Base-by-base conservation (phyloP, 2,888 invertebrate species). In the Mylabris sibirica region DNA sequence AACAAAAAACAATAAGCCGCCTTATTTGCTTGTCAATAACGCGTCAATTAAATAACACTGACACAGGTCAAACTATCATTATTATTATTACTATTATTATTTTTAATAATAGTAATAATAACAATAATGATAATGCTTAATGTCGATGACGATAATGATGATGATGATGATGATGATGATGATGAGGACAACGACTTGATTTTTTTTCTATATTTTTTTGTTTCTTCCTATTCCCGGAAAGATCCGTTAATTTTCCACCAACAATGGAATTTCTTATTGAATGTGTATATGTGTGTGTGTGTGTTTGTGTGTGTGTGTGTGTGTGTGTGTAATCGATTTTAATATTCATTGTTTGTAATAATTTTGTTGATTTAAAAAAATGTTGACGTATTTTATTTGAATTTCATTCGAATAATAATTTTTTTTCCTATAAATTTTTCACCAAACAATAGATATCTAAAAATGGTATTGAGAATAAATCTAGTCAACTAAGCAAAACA, bases 281-380 rank as follows among this genome's bases (percentile, higher is more conserved):
- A 49, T 20, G 49, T 49, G 30, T 30, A 8, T 30, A 30, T 30
- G 30, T 30, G 30, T 6, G 8, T 30, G 30, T 30, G 30, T 30
- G 4, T 30, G 8, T 30, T 4, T 30, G 8, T 30, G 30, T 30
- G 30, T n/a, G n/a, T n/a, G n/a, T 6, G 8, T 30, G 30, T 30
- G 30, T 30, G 4, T 30, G 8, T 30, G 30, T 30, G 8, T 30
- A 8, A 49, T 17, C 17, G 35, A 49, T 49, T 49, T 49, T 49
- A 49, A 49, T 49, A 49, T 49, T 49, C 49, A 49, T 49, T 49
- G 49, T 49, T 49, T 20, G 49, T 49, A 20, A 20, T 49, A 30
- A 30, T 30, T 30, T 30, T 30, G 30, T 30, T 30, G 30, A 30
- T 49, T 49, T 6, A 20, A 6, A 44, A 44, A 44, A 44, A 12